Conservation (phyloP, 2,113 vertebrate genomes). For the Elgaria multicarinata region DNA sequence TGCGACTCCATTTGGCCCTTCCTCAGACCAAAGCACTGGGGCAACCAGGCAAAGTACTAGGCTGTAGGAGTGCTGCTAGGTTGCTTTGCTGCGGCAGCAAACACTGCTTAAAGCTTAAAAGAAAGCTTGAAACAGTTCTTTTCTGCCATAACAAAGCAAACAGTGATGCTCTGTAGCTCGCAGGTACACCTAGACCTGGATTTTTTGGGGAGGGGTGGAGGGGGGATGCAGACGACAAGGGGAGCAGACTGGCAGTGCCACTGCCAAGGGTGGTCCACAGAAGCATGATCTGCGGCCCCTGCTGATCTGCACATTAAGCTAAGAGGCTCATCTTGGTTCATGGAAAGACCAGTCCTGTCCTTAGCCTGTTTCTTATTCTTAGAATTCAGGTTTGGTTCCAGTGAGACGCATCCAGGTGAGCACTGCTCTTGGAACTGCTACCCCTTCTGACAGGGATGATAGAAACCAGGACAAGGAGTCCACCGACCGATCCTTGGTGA, state of each 20-base stretch:
- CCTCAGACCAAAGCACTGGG: background rate
- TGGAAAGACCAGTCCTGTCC: background rate
- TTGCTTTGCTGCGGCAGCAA: background rate
- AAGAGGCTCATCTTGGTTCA: background rate
- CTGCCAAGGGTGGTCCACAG: background rate
- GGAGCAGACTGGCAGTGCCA: background rate
- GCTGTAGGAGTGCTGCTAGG: no score
- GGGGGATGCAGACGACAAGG: background rate
- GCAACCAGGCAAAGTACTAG: background rate
- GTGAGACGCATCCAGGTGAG: conserved; percentile 1
- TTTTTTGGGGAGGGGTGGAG: background rate
- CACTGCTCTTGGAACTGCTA: background rate
- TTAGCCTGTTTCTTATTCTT: background rate
- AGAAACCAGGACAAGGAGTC: background rate
- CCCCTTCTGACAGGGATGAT: background rate
- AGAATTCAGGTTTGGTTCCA: background rate
- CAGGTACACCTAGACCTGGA: background rate
- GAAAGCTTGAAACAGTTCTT: background rate
- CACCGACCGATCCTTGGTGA: conserved; percentile 35
- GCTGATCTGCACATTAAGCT: background rate
- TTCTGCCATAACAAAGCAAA: background rate
- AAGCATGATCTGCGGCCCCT: no score
- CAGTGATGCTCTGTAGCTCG: background rate
- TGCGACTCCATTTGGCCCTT: background rate
- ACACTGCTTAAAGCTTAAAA: background rate